Conservation (phyloP, 2,797 vertebrate species). For the Cyprinella venusta region DNA sequence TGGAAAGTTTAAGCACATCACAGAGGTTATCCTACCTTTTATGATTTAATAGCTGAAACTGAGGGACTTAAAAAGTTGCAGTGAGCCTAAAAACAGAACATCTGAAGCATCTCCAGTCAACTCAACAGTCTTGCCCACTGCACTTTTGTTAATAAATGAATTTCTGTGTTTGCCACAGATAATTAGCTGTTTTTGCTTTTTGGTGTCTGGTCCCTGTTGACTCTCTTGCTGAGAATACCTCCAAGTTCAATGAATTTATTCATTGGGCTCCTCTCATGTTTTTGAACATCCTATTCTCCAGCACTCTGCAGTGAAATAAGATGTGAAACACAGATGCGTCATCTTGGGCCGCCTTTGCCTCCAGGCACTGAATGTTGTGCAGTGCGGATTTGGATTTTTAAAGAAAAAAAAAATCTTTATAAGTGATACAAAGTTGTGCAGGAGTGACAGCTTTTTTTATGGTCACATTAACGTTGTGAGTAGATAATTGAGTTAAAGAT, state of each 20-base stretch:
- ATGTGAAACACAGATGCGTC: conserved; percentile 18
- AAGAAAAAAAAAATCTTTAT: neutral
- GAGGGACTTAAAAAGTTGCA: neutral
- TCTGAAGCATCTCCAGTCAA: neutral
- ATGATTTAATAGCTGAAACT: neutral
- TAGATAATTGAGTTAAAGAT: conserved; percentile 2
- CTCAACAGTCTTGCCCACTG: conserved; percentile 1
- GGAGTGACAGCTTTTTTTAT: conserved; percentile 12
- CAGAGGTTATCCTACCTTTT: conserved; percentile 8
- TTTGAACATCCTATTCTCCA: conserved; percentile 51
- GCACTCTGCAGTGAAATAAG: conserved; percentile 39
- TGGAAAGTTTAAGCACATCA: conserved; percentile 5
- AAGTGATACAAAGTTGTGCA: neutral
- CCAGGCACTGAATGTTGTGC: conserved; percentile 1
- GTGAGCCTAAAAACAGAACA: conserved; percentile 5
- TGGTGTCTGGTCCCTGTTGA: conserved; percentile 42
- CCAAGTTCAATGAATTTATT: conserved; percentile 53
- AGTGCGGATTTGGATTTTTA: conserved; percentile 2
- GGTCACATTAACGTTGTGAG: conserved; percentile 3
- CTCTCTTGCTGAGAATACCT: conserved; percentile 40
- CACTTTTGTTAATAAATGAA: conserved; percentile 52
- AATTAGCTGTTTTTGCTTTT: conserved; percentile 53
- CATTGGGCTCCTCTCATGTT: conserved; percentile 46
- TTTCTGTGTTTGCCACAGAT: conserved; percentile 45
- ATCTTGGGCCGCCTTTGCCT: conserved; percentile 22